Conservation (phyloP, 2,888 invertebrate species). For the Eustalomyia histrio region DNA sequence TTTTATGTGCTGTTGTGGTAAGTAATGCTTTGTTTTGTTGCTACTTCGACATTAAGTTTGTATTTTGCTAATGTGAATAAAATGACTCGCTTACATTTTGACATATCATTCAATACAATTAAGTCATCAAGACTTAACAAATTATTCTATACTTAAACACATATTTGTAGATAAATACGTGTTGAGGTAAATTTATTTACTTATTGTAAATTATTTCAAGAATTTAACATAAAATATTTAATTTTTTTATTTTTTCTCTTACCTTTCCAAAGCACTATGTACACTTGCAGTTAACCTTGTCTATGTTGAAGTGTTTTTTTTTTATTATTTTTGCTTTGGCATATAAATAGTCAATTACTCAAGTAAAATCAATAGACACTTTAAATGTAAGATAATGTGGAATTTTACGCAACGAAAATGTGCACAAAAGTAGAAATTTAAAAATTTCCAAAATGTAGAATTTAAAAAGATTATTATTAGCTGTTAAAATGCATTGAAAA, state of each 20-base stretch:
- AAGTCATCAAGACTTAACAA: slow-evolving; percentile 26
- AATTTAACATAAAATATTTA: neutral
- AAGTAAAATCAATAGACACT: neutral
- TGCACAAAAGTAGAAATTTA: too few relatives aligned
- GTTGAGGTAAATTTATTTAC: neutral
- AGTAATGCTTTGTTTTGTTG: neutral
- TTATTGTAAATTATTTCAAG: too few relatives aligned
- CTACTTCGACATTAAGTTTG: neutral
- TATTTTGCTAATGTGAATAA: slow-evolving; percentile 12
- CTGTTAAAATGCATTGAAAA: too few relatives aligned
- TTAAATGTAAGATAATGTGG: neutral
- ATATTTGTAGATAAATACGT: neutral
- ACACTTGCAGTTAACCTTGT: neutral
- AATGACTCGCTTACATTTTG: neutral
- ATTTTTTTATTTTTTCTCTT: neutral
- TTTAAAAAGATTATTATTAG: too few relatives aligned
- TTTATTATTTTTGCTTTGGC: too few relatives aligned
- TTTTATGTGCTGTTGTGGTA: neutral
- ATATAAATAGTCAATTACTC: neutral
- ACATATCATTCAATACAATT: slow-evolving; percentile 28
- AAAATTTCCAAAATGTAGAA: too few relatives aligned
- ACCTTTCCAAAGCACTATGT: too few relatives aligned
- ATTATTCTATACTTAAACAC: neutral
- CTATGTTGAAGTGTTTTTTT: neutral
- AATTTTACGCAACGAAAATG: too few relatives aligned